phyloP scores from a whole-genome alignment of 2,888 invertebrate genomes.

The Mythimna impura region DNA sequence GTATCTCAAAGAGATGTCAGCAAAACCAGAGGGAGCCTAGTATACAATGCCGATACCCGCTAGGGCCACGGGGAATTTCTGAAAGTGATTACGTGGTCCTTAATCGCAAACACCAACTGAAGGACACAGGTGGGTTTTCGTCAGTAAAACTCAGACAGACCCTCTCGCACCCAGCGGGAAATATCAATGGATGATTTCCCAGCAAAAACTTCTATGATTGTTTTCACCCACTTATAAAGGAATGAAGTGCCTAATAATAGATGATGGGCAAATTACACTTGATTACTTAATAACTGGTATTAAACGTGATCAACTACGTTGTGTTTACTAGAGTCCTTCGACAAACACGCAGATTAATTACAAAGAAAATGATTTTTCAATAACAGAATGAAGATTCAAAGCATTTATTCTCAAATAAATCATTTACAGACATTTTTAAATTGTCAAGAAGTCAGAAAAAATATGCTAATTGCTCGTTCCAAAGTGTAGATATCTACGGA shows the following conservation, averaged over 20 bases:
- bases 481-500: no score
- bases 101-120: neutral
- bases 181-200: neutral
- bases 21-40: no score
- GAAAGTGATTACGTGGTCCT: neutral
- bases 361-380: no score
- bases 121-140: neutral
- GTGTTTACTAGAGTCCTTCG: no score
- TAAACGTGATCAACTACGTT: neutral
- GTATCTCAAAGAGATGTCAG: no score
- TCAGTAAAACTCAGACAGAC: neutral
- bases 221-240: slow-evolving; percentile 28
- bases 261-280: slow-evolving; percentile 23
- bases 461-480: no score
- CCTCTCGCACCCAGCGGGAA: no score
- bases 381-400: no score
- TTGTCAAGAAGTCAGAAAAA: no score
- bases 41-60: neutral
- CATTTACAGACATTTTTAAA: no score
- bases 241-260: slow-evolving; percentile 19
- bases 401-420: no score
- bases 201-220: neutral
- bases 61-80: neutral
- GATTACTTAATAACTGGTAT: slow-evolving; percentile 31
- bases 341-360: no score